phyloP scores from a whole-genome alignment of 2,113 vertebrate genomes.

The Takifugu flavidus region DNA sequence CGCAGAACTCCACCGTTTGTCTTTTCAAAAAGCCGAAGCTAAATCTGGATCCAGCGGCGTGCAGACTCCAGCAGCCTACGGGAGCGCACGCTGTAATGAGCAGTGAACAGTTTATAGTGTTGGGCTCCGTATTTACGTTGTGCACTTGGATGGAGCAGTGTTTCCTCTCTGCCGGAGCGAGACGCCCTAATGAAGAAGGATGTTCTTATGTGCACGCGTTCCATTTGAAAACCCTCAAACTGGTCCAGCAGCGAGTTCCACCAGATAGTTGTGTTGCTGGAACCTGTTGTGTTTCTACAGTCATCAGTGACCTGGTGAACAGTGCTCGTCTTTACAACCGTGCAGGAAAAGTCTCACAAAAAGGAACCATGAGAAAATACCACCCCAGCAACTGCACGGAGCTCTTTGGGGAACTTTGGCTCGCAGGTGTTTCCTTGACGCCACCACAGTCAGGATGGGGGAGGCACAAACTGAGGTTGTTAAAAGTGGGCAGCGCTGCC shows the following conservation, averaged over 20 bases:
- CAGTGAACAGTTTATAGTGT: background rate
- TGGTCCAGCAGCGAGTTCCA: background rate
- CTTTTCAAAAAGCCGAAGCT: background rate
- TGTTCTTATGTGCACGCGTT: background rate
- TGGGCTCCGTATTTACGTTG: background rate
- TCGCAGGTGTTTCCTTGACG: constrained; percentile 22
- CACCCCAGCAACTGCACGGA: constrained; percentile 4
- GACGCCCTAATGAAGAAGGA: background rate
- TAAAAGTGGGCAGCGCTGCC: constrained; percentile 37
- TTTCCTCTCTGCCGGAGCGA: no score
- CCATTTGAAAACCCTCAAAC: background rate
- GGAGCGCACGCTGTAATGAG: no score
- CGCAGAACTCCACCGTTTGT: background rate
- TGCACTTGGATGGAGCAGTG: no score
- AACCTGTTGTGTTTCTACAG: no score
- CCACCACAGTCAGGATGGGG: constrained; percentile 17
- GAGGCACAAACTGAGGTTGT: constrained; percentile 46
- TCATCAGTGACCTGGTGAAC: background rate
- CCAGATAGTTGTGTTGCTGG: no score
- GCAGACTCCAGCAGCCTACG: no score
- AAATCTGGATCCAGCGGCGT: no score
- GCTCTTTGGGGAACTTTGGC: constrained; percentile 5
- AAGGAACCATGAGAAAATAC: background rate
- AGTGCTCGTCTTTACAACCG: background rate
- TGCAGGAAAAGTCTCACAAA: background rate